These are phyloP conservation scores for Heteromurus nitidus DNA, from an alignment of 2,888 invertebrate genomes.

Conservation along the genomic window DNA sequence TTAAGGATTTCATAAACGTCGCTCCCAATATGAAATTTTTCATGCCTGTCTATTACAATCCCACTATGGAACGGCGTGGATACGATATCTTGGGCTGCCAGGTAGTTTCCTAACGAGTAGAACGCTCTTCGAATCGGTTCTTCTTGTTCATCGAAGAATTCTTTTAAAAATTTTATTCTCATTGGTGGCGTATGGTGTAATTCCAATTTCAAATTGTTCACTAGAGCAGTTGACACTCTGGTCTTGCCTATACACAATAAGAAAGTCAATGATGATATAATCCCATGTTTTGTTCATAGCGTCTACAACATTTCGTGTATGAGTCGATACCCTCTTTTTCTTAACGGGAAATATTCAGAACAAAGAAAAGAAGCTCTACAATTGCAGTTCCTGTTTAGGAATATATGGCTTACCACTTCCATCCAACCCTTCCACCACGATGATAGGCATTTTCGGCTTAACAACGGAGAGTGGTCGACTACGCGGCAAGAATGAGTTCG, in stretches of 20 bases:
- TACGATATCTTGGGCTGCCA: slow-evolving; percentile 76
- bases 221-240: slow-evolving; percentile 75
- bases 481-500: slow-evolving; percentile 56
- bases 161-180: slow-evolving; percentile 75
- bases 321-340: neutral
- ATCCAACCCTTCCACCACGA: slow-evolving; percentile 77
- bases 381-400: no score
- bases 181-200: slow-evolving; percentile 76
- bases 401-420: slow-evolving; percentile 76
- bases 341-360: no score
- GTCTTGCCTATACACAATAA: slow-evolving; percentile 76
- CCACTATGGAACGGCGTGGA: slow-evolving; percentile 74
- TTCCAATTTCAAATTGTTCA: slow-evolving; percentile 75
- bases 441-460: slow-evolving; percentile 75
- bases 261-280: neutral
- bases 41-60: slow-evolving; percentile 77
- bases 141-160: slow-evolving; percentile 75
- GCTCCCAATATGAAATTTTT: neutral
- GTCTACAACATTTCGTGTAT: no score
- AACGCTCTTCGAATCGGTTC: slow-evolving; percentile 75
- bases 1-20: no score
- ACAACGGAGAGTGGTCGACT: slow-evolving; percentile 61
- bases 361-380: no score
- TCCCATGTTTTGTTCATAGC: neutral
- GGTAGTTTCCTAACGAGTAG: slow-evolving; percentile 77